These are phyloP conservation scores for Sternarchorhynchus goeldii DNA, from an alignment of 2,797 vertebrate genomes.

Conservation along the genomic window DNA sequence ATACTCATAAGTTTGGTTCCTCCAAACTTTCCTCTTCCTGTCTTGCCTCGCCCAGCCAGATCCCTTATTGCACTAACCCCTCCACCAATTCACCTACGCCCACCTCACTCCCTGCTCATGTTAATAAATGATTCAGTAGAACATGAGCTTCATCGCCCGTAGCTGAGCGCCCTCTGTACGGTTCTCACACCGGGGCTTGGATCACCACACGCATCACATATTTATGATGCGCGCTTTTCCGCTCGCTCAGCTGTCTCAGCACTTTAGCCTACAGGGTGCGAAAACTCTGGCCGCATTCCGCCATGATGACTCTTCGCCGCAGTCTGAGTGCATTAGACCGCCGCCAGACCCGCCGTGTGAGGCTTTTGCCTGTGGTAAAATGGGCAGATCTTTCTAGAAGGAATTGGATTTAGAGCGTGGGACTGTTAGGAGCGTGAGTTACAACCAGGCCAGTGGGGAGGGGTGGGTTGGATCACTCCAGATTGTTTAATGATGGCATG, in stretches of 20 bases:
- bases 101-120: background rate
- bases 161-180: background rate
- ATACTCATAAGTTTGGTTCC: too few species aligned
- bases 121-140: constrained; percentile 10
- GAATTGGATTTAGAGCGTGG: background rate
- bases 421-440: background rate
- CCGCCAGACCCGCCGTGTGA: too few species aligned
- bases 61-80: background rate
- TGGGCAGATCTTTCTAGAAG: background rate
- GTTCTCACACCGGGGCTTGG: constrained; percentile 6
- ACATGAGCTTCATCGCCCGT: background rate
- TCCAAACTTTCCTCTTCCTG: background rate
- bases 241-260: background rate
- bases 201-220: constrained; percentile 3
- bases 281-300: background rate
- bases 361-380: background rate
- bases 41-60: background rate
- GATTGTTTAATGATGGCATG: background rate
- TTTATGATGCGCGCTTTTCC: background rate
- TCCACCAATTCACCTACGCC: background rate
- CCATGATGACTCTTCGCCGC: background rate
- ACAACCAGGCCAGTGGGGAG: background rate
- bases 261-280: background rate
- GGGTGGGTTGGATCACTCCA: background rate
- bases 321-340: background rate